A percentile compares a stretch with the other conserved stretches of the same genome.
phyloP scores from a whole-genome alignment of 2,113 vertebrate species.

The Gadus macrocephalus region DNA sequence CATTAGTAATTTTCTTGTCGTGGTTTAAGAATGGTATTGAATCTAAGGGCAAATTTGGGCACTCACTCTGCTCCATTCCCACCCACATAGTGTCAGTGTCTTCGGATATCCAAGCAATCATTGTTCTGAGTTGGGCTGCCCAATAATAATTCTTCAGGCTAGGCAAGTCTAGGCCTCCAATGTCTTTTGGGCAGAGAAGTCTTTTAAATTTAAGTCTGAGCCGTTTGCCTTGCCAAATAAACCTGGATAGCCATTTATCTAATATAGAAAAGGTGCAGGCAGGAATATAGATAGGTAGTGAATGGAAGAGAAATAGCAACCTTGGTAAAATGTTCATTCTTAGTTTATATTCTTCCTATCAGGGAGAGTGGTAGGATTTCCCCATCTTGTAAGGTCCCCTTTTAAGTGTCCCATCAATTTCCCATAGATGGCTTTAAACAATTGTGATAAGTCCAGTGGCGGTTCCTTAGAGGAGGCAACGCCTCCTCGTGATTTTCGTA shows the following conservation, averaged over 20 bases:
- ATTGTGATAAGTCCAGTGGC: neutral
- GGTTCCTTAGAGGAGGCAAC: no score
- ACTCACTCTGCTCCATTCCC: neutral
- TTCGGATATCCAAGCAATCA: neutral
- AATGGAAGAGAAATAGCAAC: neutral
- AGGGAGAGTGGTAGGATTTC: slow-evolving; percentile 1
- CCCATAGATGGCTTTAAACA: slow-evolving; percentile 6
- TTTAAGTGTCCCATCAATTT: neutral
- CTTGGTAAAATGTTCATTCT: neutral
- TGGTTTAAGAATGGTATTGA: neutral
- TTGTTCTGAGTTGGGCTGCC: slow-evolving; percentile 1
- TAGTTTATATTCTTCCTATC: neutral
- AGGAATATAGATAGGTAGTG: neutral
- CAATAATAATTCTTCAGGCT: neutral
- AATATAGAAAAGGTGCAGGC: slow-evolving; percentile 3
- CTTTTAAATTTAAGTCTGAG: neutral
- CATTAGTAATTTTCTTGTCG: neutral
- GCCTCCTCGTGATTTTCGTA: no score
- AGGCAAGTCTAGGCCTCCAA: neutral
- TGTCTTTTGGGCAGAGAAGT: slow-evolving; percentile 8
- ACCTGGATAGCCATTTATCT: neutral
- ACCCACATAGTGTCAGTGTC: neutral
- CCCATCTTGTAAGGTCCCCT: neutral
- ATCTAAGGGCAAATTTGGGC: neutral
- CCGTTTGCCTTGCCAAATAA: slow-evolving; percentile 5